Conservation (phyloP, 2,113 vertebrate species). For the Bambusicola thoracicus region DNA sequence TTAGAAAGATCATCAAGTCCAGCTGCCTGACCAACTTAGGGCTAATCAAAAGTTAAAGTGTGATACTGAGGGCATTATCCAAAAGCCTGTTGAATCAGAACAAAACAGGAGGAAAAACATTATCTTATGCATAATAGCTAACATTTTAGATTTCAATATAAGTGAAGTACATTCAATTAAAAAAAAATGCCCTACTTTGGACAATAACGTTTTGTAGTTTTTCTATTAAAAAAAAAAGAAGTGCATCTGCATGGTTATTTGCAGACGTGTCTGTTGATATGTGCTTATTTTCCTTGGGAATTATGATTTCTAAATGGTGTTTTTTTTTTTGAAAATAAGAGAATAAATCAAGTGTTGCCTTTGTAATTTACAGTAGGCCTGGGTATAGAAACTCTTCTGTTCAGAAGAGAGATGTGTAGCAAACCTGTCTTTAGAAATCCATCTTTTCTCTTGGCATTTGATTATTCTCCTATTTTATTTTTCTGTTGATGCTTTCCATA, state of each 20-base stretch:
- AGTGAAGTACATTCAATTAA: not conserved
- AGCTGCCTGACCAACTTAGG: not conserved
- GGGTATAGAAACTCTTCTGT: not conserved
- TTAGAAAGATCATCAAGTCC: not conserved
- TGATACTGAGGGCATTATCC: not conserved
- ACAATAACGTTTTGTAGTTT: not conserved
- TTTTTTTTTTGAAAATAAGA: not conserved
- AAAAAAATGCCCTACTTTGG: not conserved
- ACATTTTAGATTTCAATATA: not conserved
- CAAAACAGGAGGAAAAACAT: not conserved
- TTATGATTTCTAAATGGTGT: not conserved
- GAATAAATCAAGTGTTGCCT: not conserved
- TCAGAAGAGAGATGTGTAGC: not conserved
- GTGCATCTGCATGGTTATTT: not conserved
- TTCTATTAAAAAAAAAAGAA: not conserved
- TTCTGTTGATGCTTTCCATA: not conserved
- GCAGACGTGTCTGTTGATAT: not conserved
- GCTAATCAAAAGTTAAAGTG: not conserved
- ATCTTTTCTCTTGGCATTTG: not conserved
- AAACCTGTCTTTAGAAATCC: not conserved
- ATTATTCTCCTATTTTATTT: conserved; percentile 12
- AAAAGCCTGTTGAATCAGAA: not conserved
- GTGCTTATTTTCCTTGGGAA: not conserved
- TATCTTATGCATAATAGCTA: not conserved
- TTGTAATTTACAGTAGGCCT: not conserved